Evolutionary conservation across 1,140 invertebrate species (phyloP).

Genomic region (Eciton burchellii): DNA sequence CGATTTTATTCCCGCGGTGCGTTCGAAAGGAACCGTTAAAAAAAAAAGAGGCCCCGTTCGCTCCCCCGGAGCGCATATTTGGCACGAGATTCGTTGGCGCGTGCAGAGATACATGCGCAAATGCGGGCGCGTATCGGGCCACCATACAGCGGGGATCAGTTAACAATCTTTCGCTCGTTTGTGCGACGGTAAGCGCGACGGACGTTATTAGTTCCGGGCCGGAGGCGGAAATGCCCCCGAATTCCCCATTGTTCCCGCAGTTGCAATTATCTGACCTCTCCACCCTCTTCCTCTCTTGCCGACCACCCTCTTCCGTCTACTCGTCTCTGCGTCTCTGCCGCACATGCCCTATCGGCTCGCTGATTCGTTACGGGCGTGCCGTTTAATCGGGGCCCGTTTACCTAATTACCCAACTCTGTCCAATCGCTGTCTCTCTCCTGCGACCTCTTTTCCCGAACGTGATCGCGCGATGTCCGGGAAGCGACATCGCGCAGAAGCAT

Average conservation of each 20-base stretch:
- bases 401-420: conserved; percentile 61
- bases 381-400: conserved; percentile 47
- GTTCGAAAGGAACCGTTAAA: background rate
- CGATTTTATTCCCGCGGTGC: conserved; percentile 3
- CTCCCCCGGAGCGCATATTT: conserved; percentile 28
- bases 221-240: conserved; percentile 50
- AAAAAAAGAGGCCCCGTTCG: background rate
- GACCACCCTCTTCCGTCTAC: conserved; percentile 49
- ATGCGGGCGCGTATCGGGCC: background rate
- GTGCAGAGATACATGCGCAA: background rate
- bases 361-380: conserved; percentile 48
- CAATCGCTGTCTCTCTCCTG: background rate
- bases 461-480: conserved; percentile 5
- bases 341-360: background rate
- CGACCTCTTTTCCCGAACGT: background rate
- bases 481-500: too few relatives aligned
- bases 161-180: conserved; percentile 60
- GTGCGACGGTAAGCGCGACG: conserved; percentile 39
- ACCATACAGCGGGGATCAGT: conserved; percentile 26
- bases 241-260: conserved; percentile 52
- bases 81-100: conserved; percentile 23
- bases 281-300: conserved; percentile 45
- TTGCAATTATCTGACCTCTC: conserved; percentile 53
- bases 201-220: conserved; percentile 61
- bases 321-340: background rate